Conservation (phyloP, 2,888 invertebrate species). For the Drosophila cyrtoloma region DNA sequence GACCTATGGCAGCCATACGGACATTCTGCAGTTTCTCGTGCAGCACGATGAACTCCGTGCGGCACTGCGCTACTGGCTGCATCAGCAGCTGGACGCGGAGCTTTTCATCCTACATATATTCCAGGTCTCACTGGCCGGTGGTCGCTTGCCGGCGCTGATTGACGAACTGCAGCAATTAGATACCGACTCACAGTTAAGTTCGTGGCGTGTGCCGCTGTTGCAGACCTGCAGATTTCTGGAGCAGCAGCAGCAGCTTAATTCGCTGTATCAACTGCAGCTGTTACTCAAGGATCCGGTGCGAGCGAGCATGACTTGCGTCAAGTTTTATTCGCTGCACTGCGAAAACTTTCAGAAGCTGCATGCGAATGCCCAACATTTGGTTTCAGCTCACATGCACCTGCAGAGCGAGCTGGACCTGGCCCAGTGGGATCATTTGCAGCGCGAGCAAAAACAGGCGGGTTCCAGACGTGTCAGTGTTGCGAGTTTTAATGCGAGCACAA, state of each 20-base stretch:
- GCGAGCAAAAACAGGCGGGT: conserved; percentile 78
- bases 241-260: conserved; percentile 88
- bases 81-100: conserved; percentile 89
- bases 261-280: conserved; percentile 91
- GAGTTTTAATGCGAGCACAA: conserved; percentile 33
- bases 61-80: conserved; percentile 89
- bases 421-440: conserved; percentile 86
- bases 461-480: conserved; percentile 64
- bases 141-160: conserved; percentile 88
- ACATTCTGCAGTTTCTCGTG: conserved; percentile 91
- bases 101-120: conserved; percentile 91
- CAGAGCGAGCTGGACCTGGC: conserved; percentile 87
- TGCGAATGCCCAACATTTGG: conserved; percentile 86
- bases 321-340: conserved; percentile 89
- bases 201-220: conserved; percentile 90
- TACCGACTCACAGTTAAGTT: conserved; percentile 88
- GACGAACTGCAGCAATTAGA: conserved; percentile 88
- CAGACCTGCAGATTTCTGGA: conserved; percentile 91
- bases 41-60: conserved; percentile 89
- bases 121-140: conserved; percentile 89
- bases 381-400: conserved; percentile 89
- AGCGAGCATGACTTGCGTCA: conserved; percentile 92
- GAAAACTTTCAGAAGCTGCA: conserved; percentile 87
- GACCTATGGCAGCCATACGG: conserved; percentile 91
- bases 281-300: conserved; percentile 90